Evolutionary conservation across 2,113 vertebrate genomes (phyloP).

Genomic region (Kryptolebias marmoratus): DNA sequence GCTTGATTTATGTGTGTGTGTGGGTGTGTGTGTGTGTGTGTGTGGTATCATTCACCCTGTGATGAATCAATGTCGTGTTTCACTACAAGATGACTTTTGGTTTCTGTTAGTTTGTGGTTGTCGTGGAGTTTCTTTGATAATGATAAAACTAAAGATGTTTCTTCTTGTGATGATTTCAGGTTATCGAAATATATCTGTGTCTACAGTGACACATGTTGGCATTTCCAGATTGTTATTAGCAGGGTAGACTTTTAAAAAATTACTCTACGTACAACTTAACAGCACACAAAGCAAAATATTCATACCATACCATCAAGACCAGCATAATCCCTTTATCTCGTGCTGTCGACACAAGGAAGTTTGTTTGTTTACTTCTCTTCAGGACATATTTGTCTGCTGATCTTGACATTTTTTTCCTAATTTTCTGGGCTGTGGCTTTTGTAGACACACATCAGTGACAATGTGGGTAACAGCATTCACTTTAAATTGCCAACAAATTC

Average conservation of each 20-base stretch:
- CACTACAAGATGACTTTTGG: conserved; percentile 12
- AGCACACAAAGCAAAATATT: neutral
- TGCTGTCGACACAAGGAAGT: neutral
- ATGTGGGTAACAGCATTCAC: neutral
- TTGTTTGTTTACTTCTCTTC: no score
- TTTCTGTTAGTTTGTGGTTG: conserved; percentile 8
- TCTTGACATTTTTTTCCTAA: neutral
- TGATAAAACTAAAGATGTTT: neutral
- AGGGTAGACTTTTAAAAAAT: neutral
- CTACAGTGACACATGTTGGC: neutral
- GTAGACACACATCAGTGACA: neutral
- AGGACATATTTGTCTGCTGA: neutral
- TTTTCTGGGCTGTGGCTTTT: neutral
- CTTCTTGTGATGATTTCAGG: neutral
- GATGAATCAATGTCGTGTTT: conserved; percentile 9
- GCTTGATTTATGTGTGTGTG: conserved; percentile 9
- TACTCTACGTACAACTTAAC: neutral
- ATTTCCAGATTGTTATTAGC: neutral
- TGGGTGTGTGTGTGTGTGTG: conserved; percentile 2
- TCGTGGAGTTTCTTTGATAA: neutral
- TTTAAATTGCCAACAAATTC: no score
- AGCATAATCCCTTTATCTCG: neutral
- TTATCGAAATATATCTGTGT: neutral
- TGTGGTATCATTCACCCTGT: neutral
- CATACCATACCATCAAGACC: neutral